These are phyloP conservation scores for Centropristis striata DNA, from an alignment of 2,113 vertebrate genomes.

Conservation along the genomic window DNA sequence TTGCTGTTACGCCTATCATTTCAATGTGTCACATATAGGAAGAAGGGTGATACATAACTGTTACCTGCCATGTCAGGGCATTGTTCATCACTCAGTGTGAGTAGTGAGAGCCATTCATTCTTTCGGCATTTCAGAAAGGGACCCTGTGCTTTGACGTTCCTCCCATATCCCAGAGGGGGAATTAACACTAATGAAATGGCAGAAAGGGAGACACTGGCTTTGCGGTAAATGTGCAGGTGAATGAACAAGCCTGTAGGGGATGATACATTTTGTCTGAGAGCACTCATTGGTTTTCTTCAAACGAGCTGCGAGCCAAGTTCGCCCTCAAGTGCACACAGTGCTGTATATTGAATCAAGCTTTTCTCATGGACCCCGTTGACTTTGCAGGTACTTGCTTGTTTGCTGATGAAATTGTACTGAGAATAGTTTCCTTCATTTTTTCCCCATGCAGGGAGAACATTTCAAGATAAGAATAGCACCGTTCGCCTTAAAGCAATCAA, in stretches of 20 bases:
- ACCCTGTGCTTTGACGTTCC: not conserved
- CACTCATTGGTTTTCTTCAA: slow-evolving; percentile 45
- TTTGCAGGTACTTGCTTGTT: slow-evolving; percentile 36
- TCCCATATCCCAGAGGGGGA: slow-evolving; percentile 23
- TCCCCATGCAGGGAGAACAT: not conserved
- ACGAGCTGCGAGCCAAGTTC: slow-evolving; percentile 27
- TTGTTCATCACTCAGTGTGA: slow-evolving; percentile 69
- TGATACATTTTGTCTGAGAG: slow-evolving; percentile 25
- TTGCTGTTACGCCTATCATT: slow-evolving; percentile 66
- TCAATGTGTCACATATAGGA: slow-evolving; percentile 71
- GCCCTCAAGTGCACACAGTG: not conserved
- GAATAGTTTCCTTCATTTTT: slow-evolving; percentile 15
- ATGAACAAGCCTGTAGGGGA: slow-evolving; percentile 41
- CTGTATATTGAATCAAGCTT: slow-evolving; percentile 2
- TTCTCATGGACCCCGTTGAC: slow-evolving; percentile 20
- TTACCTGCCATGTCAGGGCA: slow-evolving; percentile 69
- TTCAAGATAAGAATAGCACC: slow-evolving; percentile 33
- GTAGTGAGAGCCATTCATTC: slow-evolving; percentile 54
- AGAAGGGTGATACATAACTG: slow-evolving; percentile 68
- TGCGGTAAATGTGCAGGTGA: slow-evolving; percentile 43
- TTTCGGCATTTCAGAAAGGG: slow-evolving; percentile 22
- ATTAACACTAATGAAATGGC: slow-evolving; percentile 54
- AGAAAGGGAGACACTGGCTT: slow-evolving; percentile 18
- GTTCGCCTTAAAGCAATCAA: slow-evolving; percentile 46
- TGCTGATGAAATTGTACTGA: not conserved